phyloP scores from a whole-genome alignment of 2,113 vertebrate genomes.

The Pelodiscus sinensis region DNA sequence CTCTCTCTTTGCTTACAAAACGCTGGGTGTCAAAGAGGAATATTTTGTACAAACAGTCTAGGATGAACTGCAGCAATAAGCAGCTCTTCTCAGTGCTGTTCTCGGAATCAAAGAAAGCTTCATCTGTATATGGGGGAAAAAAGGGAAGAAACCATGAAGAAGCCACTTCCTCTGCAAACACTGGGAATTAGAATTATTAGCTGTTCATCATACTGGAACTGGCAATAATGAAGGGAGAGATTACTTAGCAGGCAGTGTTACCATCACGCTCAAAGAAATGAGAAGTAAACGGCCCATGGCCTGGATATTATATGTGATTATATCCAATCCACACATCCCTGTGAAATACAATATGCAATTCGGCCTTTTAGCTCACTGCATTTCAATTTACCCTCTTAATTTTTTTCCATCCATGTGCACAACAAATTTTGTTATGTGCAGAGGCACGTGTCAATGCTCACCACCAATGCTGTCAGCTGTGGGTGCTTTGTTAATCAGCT shows the following conservation, averaged over 20 bases:
- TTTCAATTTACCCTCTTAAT: not conserved
- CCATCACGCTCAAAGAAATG: not conserved
- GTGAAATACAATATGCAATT: not conserved
- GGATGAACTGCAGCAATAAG: conserved; percentile 82
- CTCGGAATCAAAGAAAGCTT: conserved; percentile 83
- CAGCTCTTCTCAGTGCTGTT: conserved; percentile 81
- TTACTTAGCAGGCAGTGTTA: not conserved
- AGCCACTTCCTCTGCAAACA: not conserved
- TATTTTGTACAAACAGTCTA: conserved; percentile 91
- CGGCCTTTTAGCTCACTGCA: not conserved
- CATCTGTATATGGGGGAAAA: conserved; percentile 71
- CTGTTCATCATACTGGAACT: not conserved
- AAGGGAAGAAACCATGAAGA: not conserved
- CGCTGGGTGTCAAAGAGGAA: conserved; percentile 92
- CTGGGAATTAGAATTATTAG: not conserved
- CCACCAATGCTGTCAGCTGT: too few relatives aligned
- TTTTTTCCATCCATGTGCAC: too few relatives aligned
- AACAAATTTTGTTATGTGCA: too few relatives aligned
- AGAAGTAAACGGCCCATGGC: not conserved
- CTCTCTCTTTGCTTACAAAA: conserved; percentile 92
- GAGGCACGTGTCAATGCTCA: too few relatives aligned
- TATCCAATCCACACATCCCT: not conserved
- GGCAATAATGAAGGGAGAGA: not conserved
- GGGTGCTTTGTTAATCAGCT: too few relatives aligned
- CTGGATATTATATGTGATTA: not conserved